Evolutionary conservation across 2,888 invertebrate genomes (phyloP).

Genomic region (Eupithecia subfuscata): DNA sequence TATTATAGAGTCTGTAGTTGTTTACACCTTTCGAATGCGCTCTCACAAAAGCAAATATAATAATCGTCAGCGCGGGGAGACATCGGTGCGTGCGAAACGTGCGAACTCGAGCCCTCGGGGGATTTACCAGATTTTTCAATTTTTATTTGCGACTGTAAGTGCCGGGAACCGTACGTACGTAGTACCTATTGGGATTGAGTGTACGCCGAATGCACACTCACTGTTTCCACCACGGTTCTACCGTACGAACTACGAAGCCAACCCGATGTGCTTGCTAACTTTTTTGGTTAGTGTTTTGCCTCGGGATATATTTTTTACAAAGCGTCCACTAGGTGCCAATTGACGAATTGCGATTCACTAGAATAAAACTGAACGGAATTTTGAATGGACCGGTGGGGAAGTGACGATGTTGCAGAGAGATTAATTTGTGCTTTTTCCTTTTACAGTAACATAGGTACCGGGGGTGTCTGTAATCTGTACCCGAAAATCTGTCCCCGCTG

Average conservation of each 20-base stretch:
- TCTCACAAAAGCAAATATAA: constrained; percentile 47
- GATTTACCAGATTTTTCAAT: constrained; percentile 81
- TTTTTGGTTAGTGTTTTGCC: constrained; percentile 40
- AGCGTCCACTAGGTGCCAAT: constrained; percentile 23
- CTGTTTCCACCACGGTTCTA: constrained; percentile 50
- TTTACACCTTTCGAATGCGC: constrained; percentile 25
- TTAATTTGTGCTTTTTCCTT: neutral
- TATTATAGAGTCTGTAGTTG: constrained; percentile 12
- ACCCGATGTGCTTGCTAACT: constrained; percentile 48
- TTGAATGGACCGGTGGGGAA: constrained; percentile 1
- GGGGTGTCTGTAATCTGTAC: neutral
- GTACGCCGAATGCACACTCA: constrained; percentile 52
- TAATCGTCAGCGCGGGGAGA: constrained; percentile 59
- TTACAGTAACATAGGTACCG: neutral
- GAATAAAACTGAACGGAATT: constrained; percentile 35
- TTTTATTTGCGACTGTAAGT: constrained; percentile 81
- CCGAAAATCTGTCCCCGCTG: too few relatives aligned
- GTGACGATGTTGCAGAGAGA: neutral
- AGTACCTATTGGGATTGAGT: constrained; percentile 24
- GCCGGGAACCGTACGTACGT: constrained; percentile 54
- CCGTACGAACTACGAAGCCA: constrained; percentile 34
- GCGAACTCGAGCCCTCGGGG: constrained; percentile 64
- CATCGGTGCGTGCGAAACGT: constrained; percentile 68
- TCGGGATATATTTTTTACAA: constrained; percentile 29
- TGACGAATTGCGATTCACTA: constrained; percentile 22